Conservation (phyloP, 2,113 vertebrate genomes). For the Scytalopus superciliaris region DNA sequence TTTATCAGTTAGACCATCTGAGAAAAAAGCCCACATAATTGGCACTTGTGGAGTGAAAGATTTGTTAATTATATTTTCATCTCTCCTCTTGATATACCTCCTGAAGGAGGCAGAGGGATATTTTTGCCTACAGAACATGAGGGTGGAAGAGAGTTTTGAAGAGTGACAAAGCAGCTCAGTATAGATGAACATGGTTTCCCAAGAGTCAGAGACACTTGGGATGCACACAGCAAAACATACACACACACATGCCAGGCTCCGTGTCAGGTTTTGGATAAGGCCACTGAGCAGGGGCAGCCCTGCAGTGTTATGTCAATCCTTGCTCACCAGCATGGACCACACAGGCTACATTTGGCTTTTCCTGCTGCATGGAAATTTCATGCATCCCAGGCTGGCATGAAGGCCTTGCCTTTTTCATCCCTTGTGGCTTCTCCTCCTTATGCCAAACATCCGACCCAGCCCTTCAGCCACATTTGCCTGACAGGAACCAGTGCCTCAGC, state of each 20-base stretch:
- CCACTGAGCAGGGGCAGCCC: not conserved
- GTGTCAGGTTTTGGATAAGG: not conserved
- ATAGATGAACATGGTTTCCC: not conserved
- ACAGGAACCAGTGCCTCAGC: fast-evolving
- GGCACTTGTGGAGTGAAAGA: not conserved
- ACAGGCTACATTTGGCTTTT: fast-evolving
- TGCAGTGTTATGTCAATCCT: fast-evolving
- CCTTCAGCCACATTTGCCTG: not conserved
- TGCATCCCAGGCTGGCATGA: fast-evolving
- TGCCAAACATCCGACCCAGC: too few species aligned
- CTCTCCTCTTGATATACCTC: not conserved
- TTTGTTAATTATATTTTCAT: constrained; percentile 14
- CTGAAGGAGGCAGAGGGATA: constrained; percentile 1
- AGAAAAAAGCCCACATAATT: not conserved
- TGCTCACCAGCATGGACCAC: fast-evolving
- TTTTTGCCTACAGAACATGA: not conserved
- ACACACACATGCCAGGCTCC: fast-evolving
- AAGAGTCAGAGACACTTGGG: not conserved
- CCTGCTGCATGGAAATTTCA: not conserved
- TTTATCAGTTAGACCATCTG: constrained; percentile 40
- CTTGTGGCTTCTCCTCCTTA: not conserved
- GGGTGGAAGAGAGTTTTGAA: not conserved
- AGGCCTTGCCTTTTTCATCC: fast-evolving
- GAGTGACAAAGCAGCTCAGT: not conserved
- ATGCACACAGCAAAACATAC: not conserved